Base-by-base conservation (phyloP, 1,140 invertebrate genomes). In the Drosophila arawakana region DNA sequence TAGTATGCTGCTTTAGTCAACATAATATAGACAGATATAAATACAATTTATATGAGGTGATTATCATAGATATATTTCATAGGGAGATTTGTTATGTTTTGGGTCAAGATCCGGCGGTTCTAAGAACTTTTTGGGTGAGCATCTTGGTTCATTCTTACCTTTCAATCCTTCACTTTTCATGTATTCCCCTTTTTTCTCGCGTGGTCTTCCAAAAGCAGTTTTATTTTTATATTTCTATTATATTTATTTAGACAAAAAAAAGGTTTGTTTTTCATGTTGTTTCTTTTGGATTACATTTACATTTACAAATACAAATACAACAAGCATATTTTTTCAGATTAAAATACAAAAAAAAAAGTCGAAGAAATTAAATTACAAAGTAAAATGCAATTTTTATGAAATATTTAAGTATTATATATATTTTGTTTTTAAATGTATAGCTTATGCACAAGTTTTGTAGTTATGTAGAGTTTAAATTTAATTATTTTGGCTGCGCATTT, bases 201-300 rank as follows among this genome's bases (percentile, higher is more conserved):
- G 2, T 50, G 25, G 2, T 15, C 34, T 52, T 8, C 8, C 1
- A 13, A 15, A 10, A 25, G 10, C 30, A 9, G 21, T 52, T 46
- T 39, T 46, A 39, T 37, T 10, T 70, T 39, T 66, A 69, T 73
- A 46, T 72, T 61, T 70, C 44, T 70, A 61, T 66, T 58, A 50
- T 54, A 65, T 79, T 88, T 86, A 80, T 88, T 85, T 83, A 83
- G 80, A 82, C 80, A 77, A 82, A 86, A 86, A 80, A 78, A 82
- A 61, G 66, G 46, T 30, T 46, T 62, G 54, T 58, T 55, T 41
- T 47, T 46, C 21, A 10, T 54, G 7, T 34, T 54, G 7, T 37
- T 37, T 13, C 39, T 47, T 35, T 50, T 49, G 11, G 55, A 50
- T 77, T 77, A 77, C 71, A 68, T 77, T 77, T 76, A 78, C 61